These are phyloP conservation scores for Trisateles emortualis DNA, from an alignment of 2,888 invertebrate genomes.

Conservation along the genomic window DNA sequence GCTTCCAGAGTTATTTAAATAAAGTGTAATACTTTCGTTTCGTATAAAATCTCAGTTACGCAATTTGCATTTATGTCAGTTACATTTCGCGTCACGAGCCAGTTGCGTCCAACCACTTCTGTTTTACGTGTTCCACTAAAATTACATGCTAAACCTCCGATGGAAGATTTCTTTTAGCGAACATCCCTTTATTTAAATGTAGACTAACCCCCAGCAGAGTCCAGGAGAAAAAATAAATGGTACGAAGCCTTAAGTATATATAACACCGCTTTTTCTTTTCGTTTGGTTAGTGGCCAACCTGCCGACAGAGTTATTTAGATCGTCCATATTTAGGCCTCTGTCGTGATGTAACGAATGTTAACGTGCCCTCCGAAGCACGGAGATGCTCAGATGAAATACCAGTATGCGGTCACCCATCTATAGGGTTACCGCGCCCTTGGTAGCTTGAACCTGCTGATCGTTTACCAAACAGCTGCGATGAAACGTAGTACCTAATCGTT, in stretches of 20 bases:
- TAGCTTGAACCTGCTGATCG: too few species aligned
- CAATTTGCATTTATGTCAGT: conserved; percentile 42
- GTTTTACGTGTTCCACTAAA: conserved; percentile 39
- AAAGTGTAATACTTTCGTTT: conserved; percentile 22
- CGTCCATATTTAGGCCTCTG: too few species aligned
- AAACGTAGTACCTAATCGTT: too few species aligned
- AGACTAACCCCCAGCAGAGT: conserved; percentile 40
- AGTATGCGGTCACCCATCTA: too few species aligned
- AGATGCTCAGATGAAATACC: too few species aligned
- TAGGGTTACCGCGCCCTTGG: too few species aligned
- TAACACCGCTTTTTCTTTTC: background rate
- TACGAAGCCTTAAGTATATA: conserved; percentile 24
- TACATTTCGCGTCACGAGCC: conserved; percentile 24
- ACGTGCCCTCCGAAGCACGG: too few species aligned
- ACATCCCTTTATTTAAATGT: conserved; percentile 51
- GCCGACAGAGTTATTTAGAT: too few species aligned
- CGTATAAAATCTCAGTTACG: conserved; percentile 26
- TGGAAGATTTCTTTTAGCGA: conserved; percentile 40
- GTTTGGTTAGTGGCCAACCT: too few species aligned
- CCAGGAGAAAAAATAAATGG: conserved; percentile 39
- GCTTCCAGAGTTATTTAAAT: conserved; percentile 19
- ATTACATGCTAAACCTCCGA: conserved; percentile 43
- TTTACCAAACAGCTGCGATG: too few species aligned
- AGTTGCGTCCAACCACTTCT: conserved; percentile 19
- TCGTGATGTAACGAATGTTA: too few species aligned